Conservation (phyloP, 2,797 vertebrate species). For the Onychomys leucogaster region DNA sequence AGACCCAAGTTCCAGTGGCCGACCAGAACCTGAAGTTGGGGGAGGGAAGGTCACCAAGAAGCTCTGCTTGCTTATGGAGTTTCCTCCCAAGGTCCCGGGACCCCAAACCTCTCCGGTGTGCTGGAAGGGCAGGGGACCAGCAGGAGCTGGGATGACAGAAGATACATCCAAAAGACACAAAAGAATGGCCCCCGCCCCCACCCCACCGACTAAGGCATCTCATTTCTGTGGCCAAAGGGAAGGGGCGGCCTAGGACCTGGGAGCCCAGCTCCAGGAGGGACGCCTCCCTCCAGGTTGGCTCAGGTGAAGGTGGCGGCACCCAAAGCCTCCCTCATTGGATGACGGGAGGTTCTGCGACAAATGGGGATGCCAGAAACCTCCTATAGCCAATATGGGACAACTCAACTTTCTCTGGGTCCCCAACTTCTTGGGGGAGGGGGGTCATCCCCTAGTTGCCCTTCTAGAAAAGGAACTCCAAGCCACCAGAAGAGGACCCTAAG, state of each 20-base stretch:
- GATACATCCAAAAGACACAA: constrained; percentile 12
- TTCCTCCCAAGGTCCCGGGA: neutral
- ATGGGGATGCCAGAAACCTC: neutral
- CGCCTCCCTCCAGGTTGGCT: neutral
- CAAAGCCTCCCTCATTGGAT: neutral
- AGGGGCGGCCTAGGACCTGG: neutral
- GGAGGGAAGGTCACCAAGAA: neutral
- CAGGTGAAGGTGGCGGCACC: neutral
- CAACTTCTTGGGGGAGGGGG: neutral
- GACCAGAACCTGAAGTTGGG: neutral
- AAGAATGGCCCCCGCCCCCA: neutral
- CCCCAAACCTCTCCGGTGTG: too few species aligned
- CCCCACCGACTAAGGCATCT: constrained; percentile 60
- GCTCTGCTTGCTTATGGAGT: neutral
- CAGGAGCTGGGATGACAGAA: neutral
- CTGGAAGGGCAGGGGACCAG: neutral
- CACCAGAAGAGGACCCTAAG: neutral
- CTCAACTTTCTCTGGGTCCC: neutral
- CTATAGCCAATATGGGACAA: neutral
- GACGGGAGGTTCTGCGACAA: neutral
- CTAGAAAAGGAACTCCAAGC: neutral
- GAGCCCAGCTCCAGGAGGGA: constrained; percentile 41
- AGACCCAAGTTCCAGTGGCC: neutral
- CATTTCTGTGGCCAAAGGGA: neutral
- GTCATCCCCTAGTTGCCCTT: neutral